Evolutionary conservation across 1,140 invertebrate species (phyloP).

Genomic region (Sitophilus oryzae): DNA sequence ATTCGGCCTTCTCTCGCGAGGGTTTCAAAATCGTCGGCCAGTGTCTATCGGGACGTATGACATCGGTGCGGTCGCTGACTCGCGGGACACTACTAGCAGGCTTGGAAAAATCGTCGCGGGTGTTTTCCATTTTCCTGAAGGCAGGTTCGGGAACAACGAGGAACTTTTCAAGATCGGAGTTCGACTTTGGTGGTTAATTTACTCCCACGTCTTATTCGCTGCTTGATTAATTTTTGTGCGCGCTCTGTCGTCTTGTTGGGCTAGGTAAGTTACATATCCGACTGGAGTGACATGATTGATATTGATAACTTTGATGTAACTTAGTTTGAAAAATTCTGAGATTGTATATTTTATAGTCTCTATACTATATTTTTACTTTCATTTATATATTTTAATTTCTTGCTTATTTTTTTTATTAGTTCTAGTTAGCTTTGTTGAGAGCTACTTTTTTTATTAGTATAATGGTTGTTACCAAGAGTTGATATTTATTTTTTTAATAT

Average conservation of each 20-base stretch:
- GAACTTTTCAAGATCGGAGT: constrained; percentile 1
- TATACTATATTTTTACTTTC: background rate
- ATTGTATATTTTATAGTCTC: too few species aligned
- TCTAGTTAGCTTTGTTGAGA: too few species aligned
- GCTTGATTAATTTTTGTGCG: constrained; percentile 39
- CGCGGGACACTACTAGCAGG: constrained; percentile 11
- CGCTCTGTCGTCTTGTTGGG: constrained; percentile 13
- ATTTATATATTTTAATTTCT: background rate
- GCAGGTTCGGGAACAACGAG: too few species aligned
- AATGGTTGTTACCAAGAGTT: too few species aligned
- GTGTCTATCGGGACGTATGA: constrained; percentile 25
- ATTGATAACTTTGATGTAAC: too few species aligned
- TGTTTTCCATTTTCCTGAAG: constrained; percentile 18
- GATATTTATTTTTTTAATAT: too few species aligned
- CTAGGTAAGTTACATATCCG: constrained; percentile 23
- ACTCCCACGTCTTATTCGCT: too few species aligned
- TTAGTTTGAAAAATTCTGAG: too few species aligned
- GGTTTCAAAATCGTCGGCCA: constrained; percentile 28
- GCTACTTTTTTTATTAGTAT: too few species aligned
- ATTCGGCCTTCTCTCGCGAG: constrained; percentile 39
- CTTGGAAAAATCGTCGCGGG: constrained; percentile 15
- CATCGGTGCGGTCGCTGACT: constrained; percentile 21
- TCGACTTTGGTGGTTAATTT: constrained; percentile 5
- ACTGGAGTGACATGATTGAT: too few species aligned
- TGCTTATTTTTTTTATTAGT: background rate